Conservation (phyloP, 1,140 invertebrate genomes). For the Euura lappo region DNA sequence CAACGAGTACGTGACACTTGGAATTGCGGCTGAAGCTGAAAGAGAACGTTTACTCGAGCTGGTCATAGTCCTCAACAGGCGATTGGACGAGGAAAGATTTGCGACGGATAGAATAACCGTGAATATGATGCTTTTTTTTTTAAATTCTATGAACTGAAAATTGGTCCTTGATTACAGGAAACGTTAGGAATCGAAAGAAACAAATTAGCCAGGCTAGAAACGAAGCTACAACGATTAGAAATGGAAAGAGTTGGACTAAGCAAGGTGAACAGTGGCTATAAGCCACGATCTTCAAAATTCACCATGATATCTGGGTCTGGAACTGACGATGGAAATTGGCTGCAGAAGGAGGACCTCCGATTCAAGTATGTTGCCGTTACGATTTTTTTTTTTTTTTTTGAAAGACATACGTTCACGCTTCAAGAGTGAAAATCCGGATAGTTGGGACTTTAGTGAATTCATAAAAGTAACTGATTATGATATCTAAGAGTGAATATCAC, state of each 20-base stretch:
- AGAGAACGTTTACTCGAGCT: constrained; percentile 61
- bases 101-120: constrained; percentile 37
- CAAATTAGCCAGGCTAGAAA: constrained; percentile 46
- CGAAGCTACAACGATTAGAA: constrained; percentile 48
- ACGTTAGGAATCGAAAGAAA: constrained; percentile 42
- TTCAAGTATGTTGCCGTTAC: constrained; percentile 35
- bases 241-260: constrained; percentile 36
- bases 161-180: constrained; percentile 32
- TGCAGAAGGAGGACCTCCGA: constrained; percentile 16
- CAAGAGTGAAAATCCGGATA: too few relatives aligned
- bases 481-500: too few relatives aligned
- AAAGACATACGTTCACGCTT: too few relatives aligned
- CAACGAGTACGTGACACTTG: constrained; percentile 50
- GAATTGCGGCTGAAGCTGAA: constrained; percentile 63
- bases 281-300: constrained; percentile 24
- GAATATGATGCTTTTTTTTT: constrained; percentile 7
- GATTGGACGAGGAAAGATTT: constrained; percentile 61
- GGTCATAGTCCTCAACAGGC: constrained; percentile 56
- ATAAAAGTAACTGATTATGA: too few relatives aligned
- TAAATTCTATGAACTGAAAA: too few relatives aligned
- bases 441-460: too few relatives aligned
- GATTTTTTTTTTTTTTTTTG: background rate
- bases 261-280: constrained; percentile 38
- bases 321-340: background rate
- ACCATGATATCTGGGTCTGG: background rate